These are phyloP conservation scores for Poecilus cupreus DNA, from an alignment of 2,888 invertebrate species.

Conservation along the genomic window DNA sequence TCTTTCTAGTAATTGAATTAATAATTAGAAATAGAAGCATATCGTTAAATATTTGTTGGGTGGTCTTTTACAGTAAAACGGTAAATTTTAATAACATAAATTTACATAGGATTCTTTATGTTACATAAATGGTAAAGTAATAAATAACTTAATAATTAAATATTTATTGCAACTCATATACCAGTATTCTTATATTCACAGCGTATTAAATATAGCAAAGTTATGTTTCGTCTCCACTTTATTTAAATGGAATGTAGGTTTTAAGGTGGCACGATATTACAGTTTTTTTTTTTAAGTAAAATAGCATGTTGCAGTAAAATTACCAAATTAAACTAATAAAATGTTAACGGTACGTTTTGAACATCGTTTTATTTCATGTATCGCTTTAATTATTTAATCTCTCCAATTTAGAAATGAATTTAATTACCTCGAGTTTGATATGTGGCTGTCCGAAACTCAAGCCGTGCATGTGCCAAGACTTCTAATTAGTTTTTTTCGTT, in stretches of 20 bases:
- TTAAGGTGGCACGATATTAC: constrained; percentile 17
- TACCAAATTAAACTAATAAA: constrained; percentile 24
- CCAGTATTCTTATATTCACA: too few species aligned
- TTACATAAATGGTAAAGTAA: too few species aligned
- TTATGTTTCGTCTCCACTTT: neutral
- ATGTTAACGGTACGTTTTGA: neutral
- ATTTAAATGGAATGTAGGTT: neutral
- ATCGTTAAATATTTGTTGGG: neutral
- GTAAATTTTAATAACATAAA: neutral
- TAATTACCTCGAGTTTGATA: constrained; percentile 32
- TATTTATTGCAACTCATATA: too few species aligned
- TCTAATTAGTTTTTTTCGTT: constrained; percentile 37
- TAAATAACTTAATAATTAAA: too few species aligned
- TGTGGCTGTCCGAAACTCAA: neutral
- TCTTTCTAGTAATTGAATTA: neutral
- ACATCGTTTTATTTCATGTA: constrained; percentile 27
- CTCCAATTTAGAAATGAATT: constrained; percentile 29
- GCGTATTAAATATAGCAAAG: too few species aligned
- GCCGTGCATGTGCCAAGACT: constrained; percentile 1
- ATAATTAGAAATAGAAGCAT: too few species aligned
- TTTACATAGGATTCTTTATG: too few species aligned
- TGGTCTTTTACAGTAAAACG: neutral
- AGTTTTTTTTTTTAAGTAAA: constrained; percentile 1
- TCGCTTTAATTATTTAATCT: constrained; percentile 38
- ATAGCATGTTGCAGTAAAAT: constrained; percentile 29